Evolutionary conservation across 2,797 vertebrate species (phyloP).

Genomic region (Poecile montanus): DNA sequence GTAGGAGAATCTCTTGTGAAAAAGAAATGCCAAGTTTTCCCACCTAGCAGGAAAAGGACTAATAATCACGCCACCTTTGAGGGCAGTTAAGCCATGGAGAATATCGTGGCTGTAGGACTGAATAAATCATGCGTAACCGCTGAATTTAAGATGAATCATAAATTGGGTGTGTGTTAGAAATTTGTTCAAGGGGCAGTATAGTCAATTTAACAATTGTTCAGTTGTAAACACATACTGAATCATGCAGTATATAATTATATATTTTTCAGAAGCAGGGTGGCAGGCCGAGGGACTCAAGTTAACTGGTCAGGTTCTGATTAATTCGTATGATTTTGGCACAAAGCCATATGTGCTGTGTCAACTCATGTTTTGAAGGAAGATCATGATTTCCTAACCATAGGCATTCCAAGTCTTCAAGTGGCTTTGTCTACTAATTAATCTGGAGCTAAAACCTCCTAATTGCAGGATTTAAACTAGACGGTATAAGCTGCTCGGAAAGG

Average conservation of each 20-base stretch:
- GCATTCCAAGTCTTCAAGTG: conserved; percentile 10
- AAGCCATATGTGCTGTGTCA: conserved; percentile 17
- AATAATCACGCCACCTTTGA: not conserved
- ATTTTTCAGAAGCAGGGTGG: not conserved
- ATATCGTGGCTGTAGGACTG: not conserved
- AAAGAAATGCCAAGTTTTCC: not conserved
- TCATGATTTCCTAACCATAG: conserved; percentile 20
- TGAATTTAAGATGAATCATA: conserved; percentile 42
- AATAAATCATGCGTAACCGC: not conserved
- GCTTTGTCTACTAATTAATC: conserved; percentile 53
- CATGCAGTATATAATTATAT: not conserved
- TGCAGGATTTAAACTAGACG: conserved; percentile 41
- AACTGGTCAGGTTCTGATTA: not conserved
- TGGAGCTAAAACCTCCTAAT: conserved; percentile 58
- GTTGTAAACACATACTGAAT: not conserved
- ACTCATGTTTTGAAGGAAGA: conserved; percentile 13
- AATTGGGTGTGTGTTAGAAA: not conserved
- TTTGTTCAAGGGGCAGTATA: conserved; percentile 37
- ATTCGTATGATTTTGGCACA: not conserved
- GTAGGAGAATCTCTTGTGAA: not conserved
- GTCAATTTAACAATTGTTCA: conserved; percentile 21
- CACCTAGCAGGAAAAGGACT: not conserved
- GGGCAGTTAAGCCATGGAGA: not conserved
- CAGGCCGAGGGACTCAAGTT: not conserved
- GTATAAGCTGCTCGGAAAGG: not conserved